Evolutionary conservation across 2,113 vertebrate species (phyloP).

Genomic region (Pterocles orientalis): DNA sequence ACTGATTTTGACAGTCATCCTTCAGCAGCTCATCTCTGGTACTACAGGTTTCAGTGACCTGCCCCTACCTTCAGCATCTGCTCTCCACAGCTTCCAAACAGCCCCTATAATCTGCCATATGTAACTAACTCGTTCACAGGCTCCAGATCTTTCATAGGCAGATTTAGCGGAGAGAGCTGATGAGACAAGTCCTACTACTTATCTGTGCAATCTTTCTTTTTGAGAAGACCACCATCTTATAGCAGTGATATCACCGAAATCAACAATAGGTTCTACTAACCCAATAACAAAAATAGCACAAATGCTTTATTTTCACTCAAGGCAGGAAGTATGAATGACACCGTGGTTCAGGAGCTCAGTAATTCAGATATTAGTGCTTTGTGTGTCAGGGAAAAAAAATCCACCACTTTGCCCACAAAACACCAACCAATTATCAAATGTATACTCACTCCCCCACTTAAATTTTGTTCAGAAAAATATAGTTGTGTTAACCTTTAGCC

Average conservation of each 20-base stretch:
- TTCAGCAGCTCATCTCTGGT: neutral
- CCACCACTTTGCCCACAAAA: neutral
- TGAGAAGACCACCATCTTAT: neutral
- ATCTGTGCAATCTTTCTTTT: neutral
- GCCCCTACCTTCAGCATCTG: neutral
- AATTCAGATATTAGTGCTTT: neutral
- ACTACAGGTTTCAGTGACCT: neutral
- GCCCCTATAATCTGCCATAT: neutral
- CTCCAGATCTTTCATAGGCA: neutral
- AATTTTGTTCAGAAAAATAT: neutral
- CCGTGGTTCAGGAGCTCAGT: neutral
- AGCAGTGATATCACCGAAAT: neutral
- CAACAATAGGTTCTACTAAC: neutral
- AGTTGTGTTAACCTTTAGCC: neutral
- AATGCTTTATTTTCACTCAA: neutral
- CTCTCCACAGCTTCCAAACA: neutral
- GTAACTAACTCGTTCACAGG: neutral
- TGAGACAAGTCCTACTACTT: neutral
- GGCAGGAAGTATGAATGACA: neutral
- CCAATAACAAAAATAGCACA: neutral
- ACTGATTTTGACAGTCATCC: neutral
- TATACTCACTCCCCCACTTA: neutral
- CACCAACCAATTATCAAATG: neutral
- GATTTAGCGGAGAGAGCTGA: neutral
- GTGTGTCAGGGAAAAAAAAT: fast-evolving